Percentiles rank a stretch among this genome's conserved stretches.
Conservation (phyloP, 2,797 vertebrate genomes). For the Rhinophrynus dorsalis region DNA sequence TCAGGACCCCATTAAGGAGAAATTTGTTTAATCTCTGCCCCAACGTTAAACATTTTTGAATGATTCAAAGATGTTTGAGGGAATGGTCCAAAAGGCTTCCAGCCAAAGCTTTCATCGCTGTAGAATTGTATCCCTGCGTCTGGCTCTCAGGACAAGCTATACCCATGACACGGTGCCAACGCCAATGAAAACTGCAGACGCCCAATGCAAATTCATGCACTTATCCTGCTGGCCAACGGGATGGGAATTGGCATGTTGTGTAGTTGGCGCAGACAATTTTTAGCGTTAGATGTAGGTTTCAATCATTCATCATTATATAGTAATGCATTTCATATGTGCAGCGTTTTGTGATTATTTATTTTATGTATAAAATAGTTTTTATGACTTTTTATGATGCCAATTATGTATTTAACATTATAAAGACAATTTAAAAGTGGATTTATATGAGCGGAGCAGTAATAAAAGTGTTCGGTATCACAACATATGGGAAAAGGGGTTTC, state of each 20-base stretch:
- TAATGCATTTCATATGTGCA: constrained; percentile 22
- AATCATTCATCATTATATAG: not conserved
- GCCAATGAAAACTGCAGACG: not conserved
- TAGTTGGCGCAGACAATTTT: not conserved
- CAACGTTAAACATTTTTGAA: constrained; percentile 6
- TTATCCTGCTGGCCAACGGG: not conserved
- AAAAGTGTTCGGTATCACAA: no score
- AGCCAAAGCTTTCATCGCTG: not conserved
- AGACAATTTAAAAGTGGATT: not conserved
- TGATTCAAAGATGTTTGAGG: constrained; percentile 25
- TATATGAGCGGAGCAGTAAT: no score
- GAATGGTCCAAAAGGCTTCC: not conserved
- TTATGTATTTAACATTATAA: not conserved
- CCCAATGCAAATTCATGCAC: not conserved
- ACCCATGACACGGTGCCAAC: not conserved
- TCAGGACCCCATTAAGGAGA: constrained; percentile 13
- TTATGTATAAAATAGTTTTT: not conserved
- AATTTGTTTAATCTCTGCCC: constrained; percentile 18
- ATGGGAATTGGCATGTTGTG: not conserved
- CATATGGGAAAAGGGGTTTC: no score
- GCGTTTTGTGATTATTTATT: not conserved
- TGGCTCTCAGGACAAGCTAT: not conserved
- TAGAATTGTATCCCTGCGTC: no score
- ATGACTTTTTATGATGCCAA: not conserved
- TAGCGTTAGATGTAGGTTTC: not conserved